These are phyloP conservation scores for Chrysolina oricalcia DNA, from an alignment of 2,888 invertebrate species.

Conservation along the genomic window DNA sequence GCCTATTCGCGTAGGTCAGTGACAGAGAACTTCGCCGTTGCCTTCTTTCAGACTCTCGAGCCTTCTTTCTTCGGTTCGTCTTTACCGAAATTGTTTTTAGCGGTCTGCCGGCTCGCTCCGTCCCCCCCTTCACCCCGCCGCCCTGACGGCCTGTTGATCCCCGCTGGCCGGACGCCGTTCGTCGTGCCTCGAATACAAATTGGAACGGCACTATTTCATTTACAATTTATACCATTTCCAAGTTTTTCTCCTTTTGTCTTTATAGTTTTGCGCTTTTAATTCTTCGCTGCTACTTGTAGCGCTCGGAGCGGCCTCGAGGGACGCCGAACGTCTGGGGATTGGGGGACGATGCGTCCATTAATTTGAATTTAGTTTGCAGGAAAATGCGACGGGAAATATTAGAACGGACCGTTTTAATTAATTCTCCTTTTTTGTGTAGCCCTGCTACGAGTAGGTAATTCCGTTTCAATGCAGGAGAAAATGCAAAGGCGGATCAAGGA, in stretches of 20 bases:
- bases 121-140: conserved; percentile 25
- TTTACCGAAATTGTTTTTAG: conserved; percentile 61
- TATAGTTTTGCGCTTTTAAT: conserved; percentile 11
- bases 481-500: too few relatives aligned
- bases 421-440: neutral
- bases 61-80: conserved; percentile 52
- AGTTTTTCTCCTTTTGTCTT: conserved; percentile 19
- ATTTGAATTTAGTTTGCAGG: conserved; percentile 12
- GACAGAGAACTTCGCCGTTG: conserved; percentile 49
- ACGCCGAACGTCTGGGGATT: neutral
- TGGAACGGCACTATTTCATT: conserved; percentile 43
- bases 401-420: conserved; percentile 13
- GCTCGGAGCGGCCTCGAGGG: neutral
- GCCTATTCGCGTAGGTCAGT: conserved; percentile 51
- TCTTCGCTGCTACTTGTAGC: conserved; percentile 16
- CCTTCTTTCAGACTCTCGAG: conserved; percentile 49
- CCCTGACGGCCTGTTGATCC: conserved; percentile 28
- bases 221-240: conserved; percentile 25
- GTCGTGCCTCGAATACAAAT: conserved; percentile 52
- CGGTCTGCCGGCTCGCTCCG: conserved; percentile 51
- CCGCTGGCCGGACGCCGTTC: conserved; percentile 46
- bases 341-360: conserved; percentile 2
- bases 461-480: neutral
- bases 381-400: conserved; percentile 16
- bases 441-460: too few relatives aligned